phyloP scores from a whole-genome alignment of 2,113 vertebrate genomes.

The Smithornis capensis region DNA sequence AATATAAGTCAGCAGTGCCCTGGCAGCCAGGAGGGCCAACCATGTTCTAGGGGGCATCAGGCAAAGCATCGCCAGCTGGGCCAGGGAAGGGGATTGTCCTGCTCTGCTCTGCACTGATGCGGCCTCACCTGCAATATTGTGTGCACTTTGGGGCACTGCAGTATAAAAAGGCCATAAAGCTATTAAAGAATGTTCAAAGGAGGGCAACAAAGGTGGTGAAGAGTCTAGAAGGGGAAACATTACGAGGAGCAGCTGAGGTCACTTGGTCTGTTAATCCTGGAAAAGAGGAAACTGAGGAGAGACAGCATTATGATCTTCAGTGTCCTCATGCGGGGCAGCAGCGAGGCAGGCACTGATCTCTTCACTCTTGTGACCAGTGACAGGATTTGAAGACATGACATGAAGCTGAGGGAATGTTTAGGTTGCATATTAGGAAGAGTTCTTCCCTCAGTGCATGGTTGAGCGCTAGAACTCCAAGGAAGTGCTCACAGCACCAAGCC shows the following conservation, averaged over 20 bases:
- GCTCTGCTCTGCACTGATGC: neutral
- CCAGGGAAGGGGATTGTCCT: neutral
- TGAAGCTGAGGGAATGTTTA: neutral
- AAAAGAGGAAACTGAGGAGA: neutral
- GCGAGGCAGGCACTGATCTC: neutral
- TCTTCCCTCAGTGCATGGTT: accelerated
- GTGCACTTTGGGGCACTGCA: neutral
- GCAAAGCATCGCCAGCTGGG: neutral
- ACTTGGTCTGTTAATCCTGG: neutral
- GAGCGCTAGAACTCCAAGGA: neutral
- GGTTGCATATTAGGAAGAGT: neutral
- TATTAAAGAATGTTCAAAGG: neutral
- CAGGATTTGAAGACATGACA: neutral
- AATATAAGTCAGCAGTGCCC: neutral
- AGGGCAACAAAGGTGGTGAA: neutral
- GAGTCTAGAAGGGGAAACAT: neutral
- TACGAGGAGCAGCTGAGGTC: neutral
- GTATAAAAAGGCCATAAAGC: neutral
- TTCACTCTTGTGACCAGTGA: accelerated
- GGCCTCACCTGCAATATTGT: neutral
- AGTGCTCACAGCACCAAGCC: neutral
- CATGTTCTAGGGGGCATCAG: neutral
- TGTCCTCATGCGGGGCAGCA: neutral
- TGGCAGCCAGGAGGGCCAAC: neutral
- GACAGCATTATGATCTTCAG: neutral